Conservation (phyloP, 2,888 invertebrate species). For the Clostera curtula region DNA sequence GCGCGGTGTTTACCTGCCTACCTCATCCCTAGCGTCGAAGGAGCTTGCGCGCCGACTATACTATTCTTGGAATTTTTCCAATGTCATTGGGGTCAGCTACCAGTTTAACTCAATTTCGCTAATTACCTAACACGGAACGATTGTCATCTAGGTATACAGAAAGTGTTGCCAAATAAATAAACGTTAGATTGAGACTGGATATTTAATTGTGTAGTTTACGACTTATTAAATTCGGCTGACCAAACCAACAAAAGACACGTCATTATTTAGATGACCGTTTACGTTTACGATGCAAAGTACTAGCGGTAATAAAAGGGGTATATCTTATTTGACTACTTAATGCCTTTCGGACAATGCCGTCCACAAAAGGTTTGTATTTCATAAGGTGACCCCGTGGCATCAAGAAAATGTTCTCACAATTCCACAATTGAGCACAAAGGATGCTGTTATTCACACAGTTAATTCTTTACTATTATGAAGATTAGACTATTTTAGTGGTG, state of each 20-base stretch:
- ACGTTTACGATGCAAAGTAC: constrained; percentile 19
- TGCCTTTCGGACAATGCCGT: constrained; percentile 34
- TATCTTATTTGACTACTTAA: constrained; percentile 32
- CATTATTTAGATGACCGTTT: constrained; percentile 22
- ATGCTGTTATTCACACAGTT: constrained; percentile 75
- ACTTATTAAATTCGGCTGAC: not conserved
- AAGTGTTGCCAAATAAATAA: too few species aligned
- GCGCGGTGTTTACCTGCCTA: too few species aligned
- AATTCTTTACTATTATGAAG: constrained; percentile 49
- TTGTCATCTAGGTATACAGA: too few species aligned
- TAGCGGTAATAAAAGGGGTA: constrained; percentile 24
- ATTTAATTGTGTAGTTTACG: not conserved
- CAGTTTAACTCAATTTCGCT: too few species aligned
- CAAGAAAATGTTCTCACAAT: constrained; percentile 65
- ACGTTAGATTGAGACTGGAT: too few species aligned
- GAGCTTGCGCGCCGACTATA: too few species aligned
- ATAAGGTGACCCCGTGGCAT: constrained; percentile 35
- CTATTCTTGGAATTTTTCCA: too few species aligned
- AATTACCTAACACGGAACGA: too few species aligned
- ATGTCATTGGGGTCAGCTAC: too few species aligned
- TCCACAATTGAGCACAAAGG: constrained; percentile 63
- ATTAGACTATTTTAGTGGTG: constrained; percentile 38
- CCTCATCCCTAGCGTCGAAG: too few species aligned
- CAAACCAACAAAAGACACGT: constrained; percentile 18
- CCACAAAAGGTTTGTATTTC: constrained; percentile 29